Evolutionary conservation across 1,140 invertebrate genomes (phyloP).

Genomic region (Harpegnathos saltator): DNA sequence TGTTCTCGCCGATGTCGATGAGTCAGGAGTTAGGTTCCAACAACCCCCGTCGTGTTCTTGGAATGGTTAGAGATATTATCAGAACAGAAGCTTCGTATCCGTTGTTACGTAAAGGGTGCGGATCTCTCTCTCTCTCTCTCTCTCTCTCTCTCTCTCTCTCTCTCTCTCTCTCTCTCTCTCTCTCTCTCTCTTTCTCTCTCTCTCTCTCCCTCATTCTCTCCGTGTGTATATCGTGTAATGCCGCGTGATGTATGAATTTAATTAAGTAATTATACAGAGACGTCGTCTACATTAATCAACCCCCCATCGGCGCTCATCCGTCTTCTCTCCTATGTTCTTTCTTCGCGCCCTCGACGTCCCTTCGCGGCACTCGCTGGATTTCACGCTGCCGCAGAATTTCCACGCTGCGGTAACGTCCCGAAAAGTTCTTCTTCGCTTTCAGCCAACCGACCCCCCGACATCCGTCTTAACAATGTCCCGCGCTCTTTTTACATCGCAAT

Average conservation of each 20-base stretch:
- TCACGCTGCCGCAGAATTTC: slow-evolving; percentile 46
- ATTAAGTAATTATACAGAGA: slow-evolving; percentile 76
- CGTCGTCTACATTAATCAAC: slow-evolving; percentile 66
- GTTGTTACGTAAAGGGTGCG: slow-evolving; percentile 47
- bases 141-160: neutral
- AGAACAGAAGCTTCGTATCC: slow-evolving; percentile 40
- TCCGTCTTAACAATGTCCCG: slow-evolving; percentile 56
- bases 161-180: too few species aligned
- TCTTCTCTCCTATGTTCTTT: slow-evolving; percentile 53
- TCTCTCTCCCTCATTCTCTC: too few species aligned
- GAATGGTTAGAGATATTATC: slow-evolving; percentile 21
- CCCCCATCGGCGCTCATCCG: slow-evolving; percentile 34
- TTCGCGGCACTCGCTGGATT: slow-evolving; percentile 30
- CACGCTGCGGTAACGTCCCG: slow-evolving; percentile 7
- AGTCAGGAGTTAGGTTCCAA: slow-evolving; percentile 14
- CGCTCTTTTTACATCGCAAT: slow-evolving; percentile 49
- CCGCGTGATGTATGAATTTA: slow-evolving; percentile 77
- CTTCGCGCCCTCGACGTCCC: slow-evolving; percentile 17
- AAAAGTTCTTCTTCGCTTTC: slow-evolving; percentile 48
- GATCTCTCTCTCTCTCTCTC: neutral
- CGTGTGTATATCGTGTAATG: slow-evolving; percentile 62
- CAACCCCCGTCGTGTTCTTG: neutral
- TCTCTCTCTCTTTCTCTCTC: neutral
- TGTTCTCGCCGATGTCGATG: neutral
- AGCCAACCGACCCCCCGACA: slow-evolving; percentile 18